phyloP scores from a whole-genome alignment of 2,113 vertebrate species.

The Ursus arctos region DNA sequence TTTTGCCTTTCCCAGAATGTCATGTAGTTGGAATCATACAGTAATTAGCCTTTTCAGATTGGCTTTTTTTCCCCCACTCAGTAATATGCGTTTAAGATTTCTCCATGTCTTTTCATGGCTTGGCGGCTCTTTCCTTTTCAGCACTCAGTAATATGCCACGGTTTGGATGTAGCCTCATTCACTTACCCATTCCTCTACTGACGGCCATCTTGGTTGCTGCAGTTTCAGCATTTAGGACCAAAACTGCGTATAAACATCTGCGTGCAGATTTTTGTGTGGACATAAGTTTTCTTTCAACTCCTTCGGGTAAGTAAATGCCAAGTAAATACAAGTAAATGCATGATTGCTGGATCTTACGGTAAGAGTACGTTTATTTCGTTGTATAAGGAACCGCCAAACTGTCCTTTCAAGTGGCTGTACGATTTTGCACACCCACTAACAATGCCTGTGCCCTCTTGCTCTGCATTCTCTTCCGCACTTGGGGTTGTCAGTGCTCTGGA shows the following conservation, averaged over 20 bases:
- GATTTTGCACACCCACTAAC: background rate
- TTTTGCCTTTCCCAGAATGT: background rate
- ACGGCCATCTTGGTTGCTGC: background rate
- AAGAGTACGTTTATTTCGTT: background rate
- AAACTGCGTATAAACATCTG: background rate
- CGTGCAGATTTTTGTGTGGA: background rate
- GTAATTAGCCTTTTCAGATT: background rate
- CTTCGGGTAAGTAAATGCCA: background rate
- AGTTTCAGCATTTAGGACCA: background rate
- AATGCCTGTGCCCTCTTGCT: background rate
- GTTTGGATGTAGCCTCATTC: background rate
- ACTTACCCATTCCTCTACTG: background rate
- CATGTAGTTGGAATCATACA: background rate
- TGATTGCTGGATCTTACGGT: background rate
- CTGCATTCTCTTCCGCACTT: background rate
- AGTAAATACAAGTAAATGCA: background rate
- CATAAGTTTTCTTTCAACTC: background rate
- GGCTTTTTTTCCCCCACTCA: accelerated
- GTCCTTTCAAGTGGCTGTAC: background rate
- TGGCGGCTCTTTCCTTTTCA: background rate
- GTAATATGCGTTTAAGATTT: background rate
- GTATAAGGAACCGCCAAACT: background rate
- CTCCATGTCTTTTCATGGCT: background rate
- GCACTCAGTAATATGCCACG: background rate
- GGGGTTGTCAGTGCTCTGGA: background rate